Percentiles rank a stretch among this genome's conserved stretches.
phyloP scores from a whole-genome alignment of 2,888 invertebrate species.

The Listrodromus nycthemerus region DNA sequence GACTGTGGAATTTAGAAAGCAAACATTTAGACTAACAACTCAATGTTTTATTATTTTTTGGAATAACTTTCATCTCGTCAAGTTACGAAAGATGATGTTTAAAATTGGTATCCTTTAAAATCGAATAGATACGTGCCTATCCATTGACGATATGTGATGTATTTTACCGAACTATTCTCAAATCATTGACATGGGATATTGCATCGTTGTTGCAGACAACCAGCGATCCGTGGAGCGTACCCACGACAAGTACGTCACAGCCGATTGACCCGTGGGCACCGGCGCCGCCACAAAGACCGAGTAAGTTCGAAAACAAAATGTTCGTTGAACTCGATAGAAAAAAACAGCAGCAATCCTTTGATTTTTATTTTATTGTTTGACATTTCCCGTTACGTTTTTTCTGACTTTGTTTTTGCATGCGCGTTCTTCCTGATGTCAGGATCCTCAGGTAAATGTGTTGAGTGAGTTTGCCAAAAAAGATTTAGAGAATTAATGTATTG shows the following conservation, averaged over 20 bases:
- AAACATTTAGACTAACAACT: not conserved
- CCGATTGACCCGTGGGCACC: constrained; percentile 88
- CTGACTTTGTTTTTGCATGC: constrained; percentile 57
- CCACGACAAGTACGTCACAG: constrained; percentile 83
- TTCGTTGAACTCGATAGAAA: not conserved
- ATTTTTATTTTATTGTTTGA: not conserved
- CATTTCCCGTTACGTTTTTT: constrained; percentile 37
- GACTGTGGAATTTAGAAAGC: not conserved
- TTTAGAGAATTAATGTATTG: constrained; percentile 6
- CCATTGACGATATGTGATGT: not conserved
- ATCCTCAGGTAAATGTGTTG: constrained; percentile 70
- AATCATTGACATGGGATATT: constrained; percentile 14
- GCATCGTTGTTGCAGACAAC: constrained; percentile 62
- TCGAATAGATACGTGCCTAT: not conserved
- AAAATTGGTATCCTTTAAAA: not conserved
- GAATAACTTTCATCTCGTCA: not conserved
- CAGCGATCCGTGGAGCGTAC: constrained; percentile 88
- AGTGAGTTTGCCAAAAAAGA: constrained; percentile 26
- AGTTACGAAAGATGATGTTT: not conserved
- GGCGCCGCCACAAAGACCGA: constrained; percentile 82
- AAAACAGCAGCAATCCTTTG: not conserved
- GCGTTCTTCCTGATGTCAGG: constrained; percentile 64
- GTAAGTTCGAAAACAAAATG: constrained; percentile 71
- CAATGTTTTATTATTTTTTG: not conserved
- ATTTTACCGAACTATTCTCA: not conserved